Evolutionary conservation across 1,140 invertebrate species (phyloP), one percentile per base, ranked within the genome.

Genomic region (Micrasema longulum): DNA sequence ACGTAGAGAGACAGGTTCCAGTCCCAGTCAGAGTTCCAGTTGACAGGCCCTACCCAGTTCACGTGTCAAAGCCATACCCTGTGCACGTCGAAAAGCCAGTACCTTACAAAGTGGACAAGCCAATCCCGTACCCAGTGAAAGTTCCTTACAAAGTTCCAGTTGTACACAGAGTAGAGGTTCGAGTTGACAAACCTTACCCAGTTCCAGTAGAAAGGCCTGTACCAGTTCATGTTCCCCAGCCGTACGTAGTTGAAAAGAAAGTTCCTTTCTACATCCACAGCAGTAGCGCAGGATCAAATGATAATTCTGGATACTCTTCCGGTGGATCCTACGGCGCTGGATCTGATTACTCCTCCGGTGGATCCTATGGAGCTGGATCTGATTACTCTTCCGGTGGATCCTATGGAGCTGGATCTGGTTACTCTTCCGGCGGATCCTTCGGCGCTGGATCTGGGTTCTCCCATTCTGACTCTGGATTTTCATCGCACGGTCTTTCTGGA

Each of bases 181-280:
- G 74, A 20, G 78, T 80, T 14, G 74, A 77, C 20, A 76, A 77
- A 53, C 75, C 80, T 43, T 76, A 78, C 2, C 72, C 79, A 47
- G 79, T 80, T 1, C 79, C 77, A 63, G 79, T 81, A 6, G 78
- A 80, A 50, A 76, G 77, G 52, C 77, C 78, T 5, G 77, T 77
- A 57, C 83, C 84, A 20, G 82, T 85, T 1, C 83, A 84, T 60
- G 77, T 87, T 9, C 76, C 79, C 0, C 85, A 84, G 76, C 86
- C 87, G 3, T 86, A 86, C 62, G 85, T 79, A 1, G 83, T 88
- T 0, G 83, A 82, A 31, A 85, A 82, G 73, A 77, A 76, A 5
- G 80, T 85, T 16, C 84, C 83, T 0, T 63, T 77, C 7, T 72
- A 72, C 53, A 72, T 72, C 43, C 76, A 78, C 12, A 80, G 80